phyloP scores from a whole-genome alignment of 2,888 invertebrate genomes.

The Leucania comma region DNA sequence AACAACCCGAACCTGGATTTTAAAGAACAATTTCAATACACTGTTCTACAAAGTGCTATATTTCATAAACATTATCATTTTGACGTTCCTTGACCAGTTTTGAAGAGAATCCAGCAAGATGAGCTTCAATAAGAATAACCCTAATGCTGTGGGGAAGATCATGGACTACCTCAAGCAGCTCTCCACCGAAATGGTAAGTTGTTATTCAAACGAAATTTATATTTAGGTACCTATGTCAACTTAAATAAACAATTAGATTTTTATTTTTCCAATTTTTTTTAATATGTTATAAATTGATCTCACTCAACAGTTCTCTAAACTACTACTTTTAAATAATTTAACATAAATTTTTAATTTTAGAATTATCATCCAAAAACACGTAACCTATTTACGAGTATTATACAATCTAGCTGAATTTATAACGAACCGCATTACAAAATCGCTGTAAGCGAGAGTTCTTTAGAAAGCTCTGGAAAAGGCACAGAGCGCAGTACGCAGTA shows the following conservation, averaged over 20 bases:
- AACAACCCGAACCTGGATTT: conserved; percentile 84
- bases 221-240: neutral
- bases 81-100: conserved; percentile 83
- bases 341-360: neutral
- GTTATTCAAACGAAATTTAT: conserved; percentile 3
- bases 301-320: conserved; percentile 11
- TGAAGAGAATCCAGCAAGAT: conserved; percentile 80
- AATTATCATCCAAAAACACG: conserved; percentile 1
- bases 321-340: neutral
- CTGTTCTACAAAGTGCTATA: conserved; percentile 78
- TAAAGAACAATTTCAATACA: conserved; percentile 77
- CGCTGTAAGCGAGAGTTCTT: conserved; percentile 71
- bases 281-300: neutral
- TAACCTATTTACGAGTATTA: conserved; percentile 33
- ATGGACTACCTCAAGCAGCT: conserved; percentile 89
- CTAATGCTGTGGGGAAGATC: conserved; percentile 88
- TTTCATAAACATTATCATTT: conserved; percentile 85
- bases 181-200: conserved; percentile 89
- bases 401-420: conserved; percentile 2
- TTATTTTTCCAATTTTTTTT: too few species aligned
- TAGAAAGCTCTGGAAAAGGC: conserved; percentile 77
- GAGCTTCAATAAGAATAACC: conserved; percentile 90
- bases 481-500: conserved; percentile 9
- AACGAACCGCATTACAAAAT: conserved; percentile 24
- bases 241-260: neutral